A percentile compares a stretch with the other conserved stretches of the same genome.
phyloP scores from a whole-genome alignment of 2,888 invertebrate genomes.

The Cryptus viduatorius region DNA sequence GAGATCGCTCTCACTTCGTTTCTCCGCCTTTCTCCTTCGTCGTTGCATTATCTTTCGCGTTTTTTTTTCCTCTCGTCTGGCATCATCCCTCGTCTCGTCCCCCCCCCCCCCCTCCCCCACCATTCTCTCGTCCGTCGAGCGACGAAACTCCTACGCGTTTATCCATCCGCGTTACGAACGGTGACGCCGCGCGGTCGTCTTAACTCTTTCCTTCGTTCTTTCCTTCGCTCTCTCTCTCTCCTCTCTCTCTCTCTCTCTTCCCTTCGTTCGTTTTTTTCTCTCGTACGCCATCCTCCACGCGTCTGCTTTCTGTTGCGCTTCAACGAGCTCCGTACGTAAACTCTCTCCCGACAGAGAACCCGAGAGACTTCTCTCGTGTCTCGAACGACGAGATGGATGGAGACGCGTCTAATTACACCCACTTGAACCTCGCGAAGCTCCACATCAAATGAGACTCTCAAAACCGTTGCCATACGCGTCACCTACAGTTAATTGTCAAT shows the following conservation, averaged over 20 bases:
- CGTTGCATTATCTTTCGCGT: conserved; percentile 17
- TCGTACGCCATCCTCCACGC: conserved; percentile 6
- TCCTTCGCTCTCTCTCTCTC: background rate
- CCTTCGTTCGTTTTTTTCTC: conserved; percentile 14
- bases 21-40: conserved; percentile 10
- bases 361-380: conserved; percentile 28
- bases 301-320: conserved; percentile 2
- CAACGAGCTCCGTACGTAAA: conserved; percentile 11
- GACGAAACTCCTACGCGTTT: conserved; percentile 15
- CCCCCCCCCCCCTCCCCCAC: background rate
- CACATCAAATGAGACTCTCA: conserved; percentile 46
- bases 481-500: conserved; percentile 22
- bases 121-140: background rate
- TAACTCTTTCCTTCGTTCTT: conserved; percentile 14
- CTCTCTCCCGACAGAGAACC: conserved; percentile 11
- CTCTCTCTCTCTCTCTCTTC: conserved; percentile 4
- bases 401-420: conserved; percentile 66
- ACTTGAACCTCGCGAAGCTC: conserved; percentile 60
- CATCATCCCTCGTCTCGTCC: conserved; percentile 3
- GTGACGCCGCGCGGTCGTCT: conserved; percentile 26
- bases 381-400: conserved; percentile 45
- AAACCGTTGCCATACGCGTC: conserved; percentile 48
- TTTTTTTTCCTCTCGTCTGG: conserved; percentile 5
- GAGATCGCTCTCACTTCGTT: conserved; percentile 6
- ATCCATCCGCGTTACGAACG: conserved; percentile 34